Percentiles rank a stretch among this genome's conserved stretches.
Conservation (phyloP, 2,888 invertebrate species). For the Tryphoninae sp. region DNA sequence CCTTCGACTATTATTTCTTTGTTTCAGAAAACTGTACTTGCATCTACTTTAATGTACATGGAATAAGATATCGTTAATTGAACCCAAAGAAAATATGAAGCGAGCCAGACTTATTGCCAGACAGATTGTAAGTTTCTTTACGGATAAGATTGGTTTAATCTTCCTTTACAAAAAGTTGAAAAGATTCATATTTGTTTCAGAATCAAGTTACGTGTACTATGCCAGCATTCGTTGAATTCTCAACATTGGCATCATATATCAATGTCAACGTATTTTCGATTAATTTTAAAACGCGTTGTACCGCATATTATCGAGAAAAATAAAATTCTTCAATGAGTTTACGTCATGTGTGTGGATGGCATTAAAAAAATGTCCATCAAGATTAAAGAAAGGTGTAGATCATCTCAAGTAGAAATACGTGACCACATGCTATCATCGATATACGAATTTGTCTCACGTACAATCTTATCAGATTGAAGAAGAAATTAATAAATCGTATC, state of each 20-base stretch:
- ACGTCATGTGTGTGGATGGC: neutral
- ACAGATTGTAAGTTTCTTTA: too few species aligned
- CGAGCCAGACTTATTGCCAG: too few species aligned
- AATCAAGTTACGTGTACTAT: neutral
- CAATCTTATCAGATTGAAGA: constrained; percentile 51
- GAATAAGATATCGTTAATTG: too few species aligned
- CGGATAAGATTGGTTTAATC: too few species aligned
- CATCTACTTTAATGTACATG: too few species aligned
- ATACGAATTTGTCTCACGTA: constrained; percentile 53
- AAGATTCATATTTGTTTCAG: too few species aligned
- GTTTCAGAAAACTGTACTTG: too few species aligned
- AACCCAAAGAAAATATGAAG: too few species aligned
- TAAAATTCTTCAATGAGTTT: constrained; percentile 4
- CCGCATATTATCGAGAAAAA: neutral
- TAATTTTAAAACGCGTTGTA: too few species aligned
- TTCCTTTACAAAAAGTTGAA: too few species aligned
- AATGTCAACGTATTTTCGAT: neutral
- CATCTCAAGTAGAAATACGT: constrained; percentile 54
- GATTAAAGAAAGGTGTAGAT: constrained; percentile 23
- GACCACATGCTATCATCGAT: constrained; percentile 50
- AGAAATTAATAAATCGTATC: constrained; percentile 32
- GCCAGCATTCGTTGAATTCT: neutral
- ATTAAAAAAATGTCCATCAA: constrained; percentile 22
- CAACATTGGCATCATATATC: neutral
- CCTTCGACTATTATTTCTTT: too few species aligned